Evolutionary conservation across 2,113 vertebrate genomes (phyloP), one percentile per base, ranked within the genome.

Genomic region (Cricetomys ansorgei): DNA sequence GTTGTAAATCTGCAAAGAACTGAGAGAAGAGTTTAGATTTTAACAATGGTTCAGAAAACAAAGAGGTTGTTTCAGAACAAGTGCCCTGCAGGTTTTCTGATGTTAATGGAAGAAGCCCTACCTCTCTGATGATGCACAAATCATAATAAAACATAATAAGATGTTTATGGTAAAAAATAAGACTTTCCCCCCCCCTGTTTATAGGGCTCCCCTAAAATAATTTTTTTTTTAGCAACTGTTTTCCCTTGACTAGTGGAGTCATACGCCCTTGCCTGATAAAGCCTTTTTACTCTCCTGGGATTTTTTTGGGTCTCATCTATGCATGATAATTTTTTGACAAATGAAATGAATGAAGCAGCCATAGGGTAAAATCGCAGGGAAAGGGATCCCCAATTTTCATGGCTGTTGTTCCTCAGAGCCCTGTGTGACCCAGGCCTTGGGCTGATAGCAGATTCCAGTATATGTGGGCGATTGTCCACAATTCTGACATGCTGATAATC

Each of bases 261-360:
- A 55, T 11, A 40, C 15, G 85, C 84, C 45, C 91, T 96, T 92
- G 57, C 65, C 76, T 50, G 53, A 72, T 70, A 40, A 88, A 77
- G 45, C 16, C 48, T 75, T 88, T 79, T 89, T 62, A 76, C 57
- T 10, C 57, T 43, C 10, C 37, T 93, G 50, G 2, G 16, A 76
- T 9, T 70, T 83, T 88, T 80, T 72, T 90, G 62, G 21, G 55
- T 64, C 72, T 72, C 53, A n/a, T 73, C 62, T 53, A 87, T 8
- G 64, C 45, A 13, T 43, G 48, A 70, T 34, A 83, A 29, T 34
- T 64, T 96, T 81, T 95, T 94, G n/a, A 94, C 48, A 5, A 34
- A 67, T 59, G 45, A 25, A 67, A 16, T 96, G 81, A 53, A 29
- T 62, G 90, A 87, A 92, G 43, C 43, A 93, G 48, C 31, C 40